A percentile compares a stretch with the other conserved stretches of the same genome.
Evolutionary conservation across 2,888 invertebrate genomes (phyloP).

Genomic region (Plagodis pulveraria): DNA sequence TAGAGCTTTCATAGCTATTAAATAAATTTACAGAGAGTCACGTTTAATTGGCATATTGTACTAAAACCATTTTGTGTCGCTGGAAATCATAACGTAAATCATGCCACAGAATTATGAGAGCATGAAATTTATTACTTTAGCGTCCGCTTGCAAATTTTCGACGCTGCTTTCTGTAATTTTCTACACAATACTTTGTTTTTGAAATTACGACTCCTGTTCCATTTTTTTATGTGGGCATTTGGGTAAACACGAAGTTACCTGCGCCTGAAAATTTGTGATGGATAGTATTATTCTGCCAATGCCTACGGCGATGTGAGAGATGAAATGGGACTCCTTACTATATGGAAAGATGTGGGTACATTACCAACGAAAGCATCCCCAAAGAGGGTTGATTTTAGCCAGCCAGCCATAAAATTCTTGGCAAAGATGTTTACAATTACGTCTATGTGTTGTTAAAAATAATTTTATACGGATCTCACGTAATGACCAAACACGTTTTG

Average conservation of each 20-base stretch:
- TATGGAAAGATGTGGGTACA: no score
- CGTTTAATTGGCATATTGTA: constrained; percentile 66
- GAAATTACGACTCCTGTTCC: constrained; percentile 40
- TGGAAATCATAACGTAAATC: constrained; percentile 71
- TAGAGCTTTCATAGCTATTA: constrained; percentile 29
- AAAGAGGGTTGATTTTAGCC: no score
- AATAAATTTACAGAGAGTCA: constrained; percentile 42
- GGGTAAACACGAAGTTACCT: neutral
- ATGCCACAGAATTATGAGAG: constrained; percentile 73
- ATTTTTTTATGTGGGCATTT: constrained; percentile 11
- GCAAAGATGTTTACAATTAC: no score
- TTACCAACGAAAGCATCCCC: no score
- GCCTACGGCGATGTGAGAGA: no score
- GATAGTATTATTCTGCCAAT: no score
- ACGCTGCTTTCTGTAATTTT: constrained; percentile 59
- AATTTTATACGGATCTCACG: no score
- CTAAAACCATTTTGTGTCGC: constrained; percentile 59
- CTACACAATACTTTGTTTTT: constrained; percentile 64
- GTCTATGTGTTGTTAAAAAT: no score
- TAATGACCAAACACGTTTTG: no score
- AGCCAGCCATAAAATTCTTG: no score
- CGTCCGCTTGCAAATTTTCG: constrained; percentile 78
- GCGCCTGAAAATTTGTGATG: neutral
- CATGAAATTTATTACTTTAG: constrained; percentile 76
- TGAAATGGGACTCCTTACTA: no score